Conservation (phyloP, 2,888 invertebrate species). For the Syrphus vitripennis region DNA sequence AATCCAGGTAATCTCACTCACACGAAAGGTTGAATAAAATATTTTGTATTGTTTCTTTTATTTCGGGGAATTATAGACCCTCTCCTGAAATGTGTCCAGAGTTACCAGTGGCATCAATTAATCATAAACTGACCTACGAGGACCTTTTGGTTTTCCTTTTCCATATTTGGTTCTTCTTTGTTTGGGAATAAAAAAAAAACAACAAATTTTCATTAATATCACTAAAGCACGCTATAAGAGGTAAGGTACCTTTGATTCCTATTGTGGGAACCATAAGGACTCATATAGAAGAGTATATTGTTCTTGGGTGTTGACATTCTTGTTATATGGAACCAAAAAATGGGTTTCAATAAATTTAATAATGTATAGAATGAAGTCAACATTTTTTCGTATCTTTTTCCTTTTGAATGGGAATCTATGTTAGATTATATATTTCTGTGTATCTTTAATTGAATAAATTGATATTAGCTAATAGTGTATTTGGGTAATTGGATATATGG, state of each 20-base stretch:
- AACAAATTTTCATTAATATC: conserved; percentile 62
- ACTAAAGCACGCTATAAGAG: conserved; percentile 45
- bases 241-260: neutral
- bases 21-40: conserved; percentile 38
- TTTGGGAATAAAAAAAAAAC: conserved; percentile 33
- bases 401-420: conserved; percentile 10
- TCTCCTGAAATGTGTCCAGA: conserved; percentile 32
- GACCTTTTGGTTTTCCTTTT: conserved; percentile 57
- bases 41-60: conserved; percentile 50
- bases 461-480: conserved; percentile 48
- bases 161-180: conserved; percentile 37
- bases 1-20: conserved; percentile 60
- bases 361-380: conserved; percentile 38
- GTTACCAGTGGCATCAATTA: conserved; percentile 67
- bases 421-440: neutral
- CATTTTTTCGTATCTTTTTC: conserved; percentile 21
- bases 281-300: conserved; percentile 45
- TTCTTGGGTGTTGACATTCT: conserved; percentile 69
- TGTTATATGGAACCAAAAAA: conserved; percentile 34
- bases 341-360: neutral
- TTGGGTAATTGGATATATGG: conserved; percentile 23
- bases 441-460: conserved; percentile 47
- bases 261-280: conserved; percentile 44
- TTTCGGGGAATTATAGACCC: conserved; percentile 31
- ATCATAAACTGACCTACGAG: conserved; percentile 71